Evolutionary conservation across 2,888 invertebrate species (phyloP).

Genomic region (Dolichomitus sp.): DNA sequence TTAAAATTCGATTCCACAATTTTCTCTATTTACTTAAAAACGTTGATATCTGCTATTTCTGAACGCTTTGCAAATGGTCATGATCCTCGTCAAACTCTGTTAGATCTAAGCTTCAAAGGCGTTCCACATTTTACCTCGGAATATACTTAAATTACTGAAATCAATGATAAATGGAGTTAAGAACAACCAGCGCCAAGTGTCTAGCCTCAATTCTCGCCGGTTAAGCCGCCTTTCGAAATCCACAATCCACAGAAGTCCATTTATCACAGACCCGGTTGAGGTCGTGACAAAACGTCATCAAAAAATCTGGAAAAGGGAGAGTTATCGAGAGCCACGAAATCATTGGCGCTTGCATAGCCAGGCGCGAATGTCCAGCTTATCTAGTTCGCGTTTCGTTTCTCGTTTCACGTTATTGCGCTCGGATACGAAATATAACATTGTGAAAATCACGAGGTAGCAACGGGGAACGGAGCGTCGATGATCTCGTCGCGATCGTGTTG

Average conservation of each 20-base stretch:
- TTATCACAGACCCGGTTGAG: conserved; percentile 15
- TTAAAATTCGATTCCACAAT: too few relatives aligned
- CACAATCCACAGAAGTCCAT: conserved; percentile 6
- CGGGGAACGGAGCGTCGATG: conserved; percentile 48
- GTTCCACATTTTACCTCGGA: too few relatives aligned
- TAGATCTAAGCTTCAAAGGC: too few relatives aligned
- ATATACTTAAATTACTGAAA: too few relatives aligned
- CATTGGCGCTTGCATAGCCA: conserved; percentile 55
- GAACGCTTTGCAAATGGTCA: too few relatives aligned
- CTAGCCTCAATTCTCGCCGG: not conserved
- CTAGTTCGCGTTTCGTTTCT: conserved; percentile 22
- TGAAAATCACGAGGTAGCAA: conserved; percentile 78
- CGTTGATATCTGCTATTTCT: too few relatives aligned
- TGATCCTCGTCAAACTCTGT: too few relatives aligned
- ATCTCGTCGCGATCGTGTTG: conserved; percentile 60
- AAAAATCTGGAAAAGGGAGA: conserved; percentile 27
- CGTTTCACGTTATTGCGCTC: conserved; percentile 47
- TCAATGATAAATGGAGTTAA: too few relatives aligned
- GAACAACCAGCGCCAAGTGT: not conserved
- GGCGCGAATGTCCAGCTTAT: conserved; percentile 56
- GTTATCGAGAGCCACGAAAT: conserved; percentile 45
- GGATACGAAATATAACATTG: conserved; percentile 74
- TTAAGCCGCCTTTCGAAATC: conserved; percentile 38
- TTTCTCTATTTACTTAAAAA: too few relatives aligned
- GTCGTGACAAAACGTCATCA: conserved; percentile 59